Evolutionary conservation across 2,113 vertebrate genomes (phyloP), one percentile per base, ranked within the genome.

Genomic region (Eleginops maclovinus): DNA sequence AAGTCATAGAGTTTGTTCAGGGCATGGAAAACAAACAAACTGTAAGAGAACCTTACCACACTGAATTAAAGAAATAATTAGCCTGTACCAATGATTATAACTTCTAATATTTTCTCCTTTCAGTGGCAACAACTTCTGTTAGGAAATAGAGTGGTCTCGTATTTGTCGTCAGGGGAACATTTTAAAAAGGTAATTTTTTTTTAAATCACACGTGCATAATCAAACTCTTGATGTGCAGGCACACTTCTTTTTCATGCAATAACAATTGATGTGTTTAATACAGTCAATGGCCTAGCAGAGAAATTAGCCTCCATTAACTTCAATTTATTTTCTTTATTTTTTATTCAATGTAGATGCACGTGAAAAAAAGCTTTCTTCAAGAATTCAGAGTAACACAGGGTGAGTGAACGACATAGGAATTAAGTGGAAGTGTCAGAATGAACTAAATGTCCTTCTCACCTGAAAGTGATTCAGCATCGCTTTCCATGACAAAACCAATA

Each of bases 391-490:
- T 31, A 31, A 31, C 28, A 31, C 28, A 8, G 31, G 31, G 31
- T 36, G 31, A n/a, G n/a, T 36, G 31, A 36, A 36, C 31, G 7
- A 5, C 31, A 36, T 36, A 36, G 31, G 8, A 51, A 61, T 67
- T 9, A 21, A 7, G 49, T 41, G 0, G 28, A 56, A 66, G 66
- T 24, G 15, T 28, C 16, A 26, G 43, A 54, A 16, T 63, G 12
- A 15, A 50, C 2, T 5, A 4, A 28, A 46, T 51, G 44, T 2
- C 6, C 5, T 54, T 26, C 60, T 77, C 60, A 99, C 98, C 97
- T 98, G 96, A 81, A 99, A 98, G 78, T 96, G 96, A 93, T 97
- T 96, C 82, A 99, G 92, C 96, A 99, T 96, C 90, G 96, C 96
- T 66, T 98, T 99, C 97, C 96, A 98, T 0, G 96, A 96, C 88